Percentiles rank a stretch among this genome's conserved stretches.
Conservation (phyloP, 2,797 vertebrate genomes). For the Syngnathus acus region DNA sequence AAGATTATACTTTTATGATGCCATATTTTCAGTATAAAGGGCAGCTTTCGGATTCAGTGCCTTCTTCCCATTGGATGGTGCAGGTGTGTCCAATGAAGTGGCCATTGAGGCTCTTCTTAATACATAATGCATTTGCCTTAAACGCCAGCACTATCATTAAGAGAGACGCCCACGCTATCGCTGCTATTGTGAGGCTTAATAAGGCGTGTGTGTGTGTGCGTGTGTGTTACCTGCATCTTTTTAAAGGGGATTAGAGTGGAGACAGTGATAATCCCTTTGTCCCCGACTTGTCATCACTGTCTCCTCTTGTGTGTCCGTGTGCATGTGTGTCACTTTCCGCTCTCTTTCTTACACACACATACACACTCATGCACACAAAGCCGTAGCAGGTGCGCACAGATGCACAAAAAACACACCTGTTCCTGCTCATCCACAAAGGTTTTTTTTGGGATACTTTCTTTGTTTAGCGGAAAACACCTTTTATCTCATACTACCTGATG, state of each 20-base stretch:
- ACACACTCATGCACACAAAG: conserved; percentile 13
- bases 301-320: conserved; percentile 43
- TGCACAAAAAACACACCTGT: conserved; percentile 25
- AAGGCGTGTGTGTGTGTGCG: conserved; percentile 37
- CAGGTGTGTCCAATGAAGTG: conserved; percentile 2
- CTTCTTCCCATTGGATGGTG: not conserved
- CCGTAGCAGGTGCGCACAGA: conserved; percentile 21
- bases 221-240: conserved; percentile 58
- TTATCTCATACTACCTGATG: conserved; percentile 67
- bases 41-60: not conserved
- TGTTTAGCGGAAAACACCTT: conserved; percentile 66
- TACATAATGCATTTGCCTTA: conserved; percentile 18
- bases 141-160: conserved; percentile 13
- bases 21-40: no score
- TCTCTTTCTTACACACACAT: no score
- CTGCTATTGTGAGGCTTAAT: conserved; percentile 36
- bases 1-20: no score
- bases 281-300: conserved; percentile 66
- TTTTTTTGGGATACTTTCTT: conserved; percentile 58
- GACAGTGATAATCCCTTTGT: conserved; percentile 72
- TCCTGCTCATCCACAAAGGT: conserved; percentile 55
- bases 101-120: not conserved
- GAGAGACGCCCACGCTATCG: conserved; percentile 22
- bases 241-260: conserved; percentile 62
- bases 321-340: conserved; percentile 33